Conservation (phyloP, 2,113 vertebrate genomes). For the Microcebus ravelobensis region DNA sequence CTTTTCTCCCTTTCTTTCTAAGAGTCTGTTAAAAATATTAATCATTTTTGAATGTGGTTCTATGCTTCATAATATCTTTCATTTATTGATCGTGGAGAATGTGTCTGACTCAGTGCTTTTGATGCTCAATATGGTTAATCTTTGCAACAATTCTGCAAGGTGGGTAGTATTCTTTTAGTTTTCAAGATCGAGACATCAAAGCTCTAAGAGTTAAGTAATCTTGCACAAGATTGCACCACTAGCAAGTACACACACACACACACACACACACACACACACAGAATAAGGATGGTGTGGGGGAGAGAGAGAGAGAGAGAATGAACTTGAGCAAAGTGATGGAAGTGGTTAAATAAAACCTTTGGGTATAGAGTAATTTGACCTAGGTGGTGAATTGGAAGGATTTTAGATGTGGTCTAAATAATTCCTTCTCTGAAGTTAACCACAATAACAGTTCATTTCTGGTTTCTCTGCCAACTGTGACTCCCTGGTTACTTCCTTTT, state of each 20-base stretch:
- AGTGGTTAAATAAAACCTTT: conserved; percentile 67
- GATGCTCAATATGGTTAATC: neutral
- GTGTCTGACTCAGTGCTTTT: neutral
- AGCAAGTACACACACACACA: neutral
- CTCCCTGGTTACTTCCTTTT: conserved; percentile 68
- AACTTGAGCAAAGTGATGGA: conserved; percentile 34
- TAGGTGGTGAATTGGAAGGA: conserved; percentile 61
- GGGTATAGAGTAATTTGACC: conserved; percentile 70
- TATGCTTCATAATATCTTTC: neutral
- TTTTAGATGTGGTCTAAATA: conserved; percentile 76
- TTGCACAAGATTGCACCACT: neutral
- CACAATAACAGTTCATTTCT: conserved; percentile 71
- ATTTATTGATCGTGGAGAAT: neutral
- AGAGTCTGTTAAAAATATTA: conserved; percentile 18
- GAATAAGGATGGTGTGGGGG: neutral
- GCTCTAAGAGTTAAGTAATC: neutral
- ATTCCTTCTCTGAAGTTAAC: conserved; percentile 74
- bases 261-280: neutral
- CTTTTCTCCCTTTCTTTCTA: neutral
- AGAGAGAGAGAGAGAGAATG: neutral
- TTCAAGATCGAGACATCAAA: neutral
- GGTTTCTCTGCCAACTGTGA: conserved; percentile 67
- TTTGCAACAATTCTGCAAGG: neutral
- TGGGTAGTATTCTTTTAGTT: neutral
- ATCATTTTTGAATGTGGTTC: neutral